These are phyloP conservation scores for Halictus ligatus DNA, from an alignment of 2,888 invertebrate genomes.

Conservation along the genomic window DNA sequence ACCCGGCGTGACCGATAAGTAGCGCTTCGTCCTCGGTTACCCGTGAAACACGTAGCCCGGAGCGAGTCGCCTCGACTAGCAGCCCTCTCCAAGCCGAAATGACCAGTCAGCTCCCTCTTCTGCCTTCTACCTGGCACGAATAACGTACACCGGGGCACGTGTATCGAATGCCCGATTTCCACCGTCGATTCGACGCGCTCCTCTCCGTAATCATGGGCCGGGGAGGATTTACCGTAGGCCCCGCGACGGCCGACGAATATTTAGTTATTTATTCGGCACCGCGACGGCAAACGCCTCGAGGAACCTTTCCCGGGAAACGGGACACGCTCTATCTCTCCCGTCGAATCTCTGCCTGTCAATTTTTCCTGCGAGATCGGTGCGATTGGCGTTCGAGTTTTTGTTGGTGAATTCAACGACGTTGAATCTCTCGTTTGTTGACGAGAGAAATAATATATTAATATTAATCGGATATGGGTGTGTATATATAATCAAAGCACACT, in stretches of 20 bases:
- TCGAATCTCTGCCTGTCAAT: too few species aligned
- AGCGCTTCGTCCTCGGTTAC: constrained; percentile 31
- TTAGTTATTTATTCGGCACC: constrained; percentile 34
- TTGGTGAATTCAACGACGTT: too few species aligned
- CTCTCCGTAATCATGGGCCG: constrained; percentile 41
- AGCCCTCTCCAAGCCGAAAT: constrained; percentile 54
- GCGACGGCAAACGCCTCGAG: not conserved
- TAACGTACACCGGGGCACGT: constrained; percentile 42
- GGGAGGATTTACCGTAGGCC: constrained; percentile 50
- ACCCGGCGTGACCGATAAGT: constrained; percentile 60
- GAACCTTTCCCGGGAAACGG: not conserved
- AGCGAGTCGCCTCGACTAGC: constrained; percentile 33
- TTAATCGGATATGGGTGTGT: too few species aligned
- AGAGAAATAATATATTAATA: too few species aligned
- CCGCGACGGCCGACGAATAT: constrained; percentile 40
- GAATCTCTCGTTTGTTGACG: too few species aligned
- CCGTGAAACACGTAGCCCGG: constrained; percentile 24
- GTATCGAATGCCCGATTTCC: constrained; percentile 65
- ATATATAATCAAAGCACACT: too few species aligned
- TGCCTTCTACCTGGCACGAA: constrained; percentile 64
- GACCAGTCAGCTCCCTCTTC: constrained; percentile 49
- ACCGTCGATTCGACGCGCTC: constrained; percentile 28
- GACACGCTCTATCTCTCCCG: not conserved
- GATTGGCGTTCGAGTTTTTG: too few species aligned
- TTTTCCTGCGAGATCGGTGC: too few species aligned